phyloP scores from a whole-genome alignment of 2,113 vertebrate species.

The Ondatra zibethicus region DNA sequence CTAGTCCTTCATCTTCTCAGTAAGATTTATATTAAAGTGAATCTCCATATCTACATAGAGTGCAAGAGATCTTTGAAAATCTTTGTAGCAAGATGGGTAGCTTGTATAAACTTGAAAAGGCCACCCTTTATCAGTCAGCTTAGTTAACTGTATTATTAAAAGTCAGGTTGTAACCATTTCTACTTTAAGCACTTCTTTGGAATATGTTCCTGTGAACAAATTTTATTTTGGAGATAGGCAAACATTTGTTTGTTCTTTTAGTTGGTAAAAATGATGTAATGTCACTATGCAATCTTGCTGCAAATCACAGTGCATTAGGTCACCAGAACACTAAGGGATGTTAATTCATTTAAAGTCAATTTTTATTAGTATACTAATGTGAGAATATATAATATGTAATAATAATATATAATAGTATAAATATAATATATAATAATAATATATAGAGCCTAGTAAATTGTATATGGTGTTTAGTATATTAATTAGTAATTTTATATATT shows the following conservation, averaged over 20 bases:
- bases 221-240: slow-evolving; percentile 5
- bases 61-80: not conserved
- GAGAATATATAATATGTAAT: too few species aligned
- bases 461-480: not conserved
- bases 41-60: not conserved
- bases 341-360: slow-evolving; percentile 56
- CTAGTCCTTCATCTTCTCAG: not conserved
- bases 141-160: not conserved
- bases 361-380: not conserved
- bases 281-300: slow-evolving; percentile 30
- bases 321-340: slow-evolving; percentile 27
- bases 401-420: too few species aligned
- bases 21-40: slow-evolving; percentile 21
- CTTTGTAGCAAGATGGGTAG: not conserved
- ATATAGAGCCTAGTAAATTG: not conserved
- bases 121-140: not conserved
- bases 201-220: not conserved
- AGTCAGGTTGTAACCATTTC: not conserved
- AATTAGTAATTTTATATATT: not conserved
- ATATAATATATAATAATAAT: too few species aligned
- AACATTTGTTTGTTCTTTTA: slow-evolving; percentile 4
- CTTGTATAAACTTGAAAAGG: not conserved
- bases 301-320: slow-evolving; percentile 59
- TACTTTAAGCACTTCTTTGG: slow-evolving; percentile 44
- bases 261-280: slow-evolving; percentile 30